Conservation (phyloP, 92 coral and sea anemone genomes). For the Phymanthus crucifer region DNA sequence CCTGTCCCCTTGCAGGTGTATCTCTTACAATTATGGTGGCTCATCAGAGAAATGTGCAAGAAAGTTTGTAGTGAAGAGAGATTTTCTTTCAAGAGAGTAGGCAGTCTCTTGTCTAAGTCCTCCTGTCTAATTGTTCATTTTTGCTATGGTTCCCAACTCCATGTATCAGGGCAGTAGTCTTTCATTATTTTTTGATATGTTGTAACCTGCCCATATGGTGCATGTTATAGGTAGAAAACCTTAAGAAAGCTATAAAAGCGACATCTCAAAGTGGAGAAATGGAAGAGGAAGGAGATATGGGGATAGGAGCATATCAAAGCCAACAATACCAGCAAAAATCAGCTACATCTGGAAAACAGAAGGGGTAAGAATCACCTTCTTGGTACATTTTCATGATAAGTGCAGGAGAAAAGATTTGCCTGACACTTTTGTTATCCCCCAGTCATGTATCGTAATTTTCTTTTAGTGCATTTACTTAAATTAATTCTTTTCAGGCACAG, state of each 20-base stretch:
- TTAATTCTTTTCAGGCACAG: constrained; percentile 35
- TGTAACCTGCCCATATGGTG: background rate
- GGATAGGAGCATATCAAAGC: constrained; percentile 75
- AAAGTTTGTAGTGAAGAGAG: too few relatives aligned
- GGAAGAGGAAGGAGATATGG: constrained; percentile 73
- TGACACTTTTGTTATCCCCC: background rate
- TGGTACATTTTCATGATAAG: background rate
- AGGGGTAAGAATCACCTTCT: constrained; percentile 56
- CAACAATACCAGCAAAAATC: constrained; percentile 90
- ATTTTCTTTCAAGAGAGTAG: too few relatives aligned
- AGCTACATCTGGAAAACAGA: constrained; percentile 70
- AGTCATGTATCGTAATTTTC: background rate
- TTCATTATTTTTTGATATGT: background rate
- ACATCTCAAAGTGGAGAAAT: constrained; percentile 79
- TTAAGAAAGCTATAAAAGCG: constrained; percentile 96
- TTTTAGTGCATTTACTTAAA: too few relatives aligned
- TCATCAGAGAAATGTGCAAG: too few relatives aligned
- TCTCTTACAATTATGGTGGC: too few relatives aligned
- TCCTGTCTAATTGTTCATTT: too few relatives aligned
- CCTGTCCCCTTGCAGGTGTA: too few relatives aligned
- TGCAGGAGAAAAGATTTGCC: background rate
- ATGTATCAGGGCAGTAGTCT: background rate
- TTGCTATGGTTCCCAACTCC: too few relatives aligned
- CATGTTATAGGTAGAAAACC: constrained; percentile 77
- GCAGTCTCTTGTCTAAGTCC: too few relatives aligned